Evolutionary conservation across 2,888 invertebrate species (phyloP), one percentile per base, ranked within the genome.

Genomic region (Alcis repandata): DNA sequence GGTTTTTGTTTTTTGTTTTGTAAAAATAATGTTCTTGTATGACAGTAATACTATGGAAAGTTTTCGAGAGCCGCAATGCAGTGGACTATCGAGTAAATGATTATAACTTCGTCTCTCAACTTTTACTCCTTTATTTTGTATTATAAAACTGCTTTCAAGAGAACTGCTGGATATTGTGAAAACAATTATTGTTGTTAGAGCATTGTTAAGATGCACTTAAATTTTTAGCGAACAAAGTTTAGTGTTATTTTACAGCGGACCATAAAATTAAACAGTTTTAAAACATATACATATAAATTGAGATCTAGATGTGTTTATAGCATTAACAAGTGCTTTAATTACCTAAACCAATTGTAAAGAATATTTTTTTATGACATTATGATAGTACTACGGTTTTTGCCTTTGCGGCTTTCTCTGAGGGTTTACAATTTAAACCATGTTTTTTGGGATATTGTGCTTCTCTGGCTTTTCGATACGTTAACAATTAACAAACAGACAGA

Each of bases 61-160:
- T 63, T 61, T 53, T 52, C 11, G 2, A 38, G 9, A 51, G 40
- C 45, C 63, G 63, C 63, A 63, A 38, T 53, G 63, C 58, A 63
- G 63, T 17, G 11, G 13, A 13, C 57, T 52, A 57, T 57, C 43
- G 41, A 20, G 4, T 63, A 48, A 63, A 52, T 52, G 38, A 57
- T 63, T 58, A 63, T 53, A 58, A 58, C 63, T 63, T 48, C 46
- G 17, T 22, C 56, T 61, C 19, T 36, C 36, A n/a, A 20, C 19
- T 19, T n/a, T 45, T 45, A 49, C 52, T 38, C n/a, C n/a, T 36
- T 43, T 63, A 43, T 43, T 56, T 54, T 17, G n/a, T 53, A 41
- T 53, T 27, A 46, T 15, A 40, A 20, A 41, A 48, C 32, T n/a
- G 15, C n/a, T 52, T 15, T 32, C n/a, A 20, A 36, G n/a, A 22